Percentiles rank a stretch among this genome's conserved stretches.
Conservation (phyloP, 2,113 vertebrate genomes). For the Himantopus leucocephalus region DNA sequence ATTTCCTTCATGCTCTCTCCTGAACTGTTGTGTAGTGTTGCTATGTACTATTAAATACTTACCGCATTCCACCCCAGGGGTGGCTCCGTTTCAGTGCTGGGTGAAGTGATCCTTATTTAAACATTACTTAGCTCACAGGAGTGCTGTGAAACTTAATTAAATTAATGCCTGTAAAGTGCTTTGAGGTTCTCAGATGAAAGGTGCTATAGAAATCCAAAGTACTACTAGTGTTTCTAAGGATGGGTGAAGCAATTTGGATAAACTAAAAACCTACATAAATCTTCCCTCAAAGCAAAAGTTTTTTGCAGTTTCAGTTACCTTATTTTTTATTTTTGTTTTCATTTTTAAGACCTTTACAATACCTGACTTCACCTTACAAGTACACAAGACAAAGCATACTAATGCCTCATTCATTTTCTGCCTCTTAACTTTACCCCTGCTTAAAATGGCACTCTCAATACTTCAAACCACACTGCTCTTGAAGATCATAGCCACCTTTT, state of each 20-base stretch:
- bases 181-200: conserved; percentile 65
- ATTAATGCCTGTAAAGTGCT: conserved; percentile 58
- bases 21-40: conserved; percentile 2
- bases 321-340: not conserved
- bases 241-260: conserved; percentile 4
- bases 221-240: conserved; percentile 27
- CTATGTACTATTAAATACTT: not conserved
- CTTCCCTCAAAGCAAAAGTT: not conserved
- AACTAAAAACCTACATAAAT: conserved; percentile 27
- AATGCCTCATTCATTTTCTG: not conserved
- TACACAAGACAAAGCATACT: not conserved
- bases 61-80: conserved; percentile 29
- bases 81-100: conserved; percentile 39
- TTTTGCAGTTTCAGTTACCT: not conserved
- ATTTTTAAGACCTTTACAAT: not conserved
- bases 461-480: not conserved
- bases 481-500: not conserved
- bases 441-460: not conserved
- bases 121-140: conserved; percentile 57
- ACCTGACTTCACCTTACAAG: not conserved
- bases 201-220: conserved; percentile 46
- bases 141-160: conserved; percentile 64
- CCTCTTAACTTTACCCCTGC: not conserved
- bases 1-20: not conserved
- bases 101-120: conserved; percentile 65